Evolutionary conservation across 2,797 vertebrate species (phyloP).

Genomic region (Triplophysa yarkandensis): DNA sequence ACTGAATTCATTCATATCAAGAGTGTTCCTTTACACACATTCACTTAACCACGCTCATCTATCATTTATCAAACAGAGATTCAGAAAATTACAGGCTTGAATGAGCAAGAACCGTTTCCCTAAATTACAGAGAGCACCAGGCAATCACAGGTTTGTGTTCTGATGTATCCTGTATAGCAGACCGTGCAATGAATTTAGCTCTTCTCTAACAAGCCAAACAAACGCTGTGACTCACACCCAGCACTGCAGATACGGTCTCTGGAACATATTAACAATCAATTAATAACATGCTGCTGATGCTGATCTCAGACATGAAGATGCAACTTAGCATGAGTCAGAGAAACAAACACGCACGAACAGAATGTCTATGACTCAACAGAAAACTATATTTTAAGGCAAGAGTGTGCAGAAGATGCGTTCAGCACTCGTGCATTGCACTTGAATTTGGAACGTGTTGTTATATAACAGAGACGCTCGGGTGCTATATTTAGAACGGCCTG

Average conservation of each 20-base stretch:
- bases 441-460: constrained; percentile 44
- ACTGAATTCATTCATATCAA: constrained; percentile 7
- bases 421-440: constrained; percentile 31
- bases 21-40: constrained; percentile 11
- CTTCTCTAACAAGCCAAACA: constrained; percentile 26
- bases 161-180: constrained; percentile 31
- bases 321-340: constrained; percentile 23
- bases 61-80: constrained; percentile 38
- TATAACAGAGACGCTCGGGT: constrained; percentile 38
- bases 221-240: constrained; percentile 35
- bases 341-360: neutral
- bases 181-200: constrained; percentile 38
- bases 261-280: constrained; percentile 34
- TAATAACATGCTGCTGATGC: constrained; percentile 35
- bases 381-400: constrained; percentile 9
- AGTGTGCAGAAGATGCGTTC: constrained; percentile 2
- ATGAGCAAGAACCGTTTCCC: constrained; percentile 35
- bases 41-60: constrained; percentile 9
- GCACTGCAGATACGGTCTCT: constrained; percentile 21
- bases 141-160: constrained; percentile 40
- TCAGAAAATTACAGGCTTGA: constrained; percentile 40
- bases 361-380: constrained; percentile 36
- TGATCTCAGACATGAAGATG: constrained; percentile 3
- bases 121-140: constrained; percentile 38
- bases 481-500: constrained; percentile 54